A percentile compares a stretch with the other conserved stretches of the same genome.
These are phyloP conservation scores for Halcyon senegalensis DNA, from an alignment of 2,113 vertebrate species.

Conservation along the genomic window DNA sequence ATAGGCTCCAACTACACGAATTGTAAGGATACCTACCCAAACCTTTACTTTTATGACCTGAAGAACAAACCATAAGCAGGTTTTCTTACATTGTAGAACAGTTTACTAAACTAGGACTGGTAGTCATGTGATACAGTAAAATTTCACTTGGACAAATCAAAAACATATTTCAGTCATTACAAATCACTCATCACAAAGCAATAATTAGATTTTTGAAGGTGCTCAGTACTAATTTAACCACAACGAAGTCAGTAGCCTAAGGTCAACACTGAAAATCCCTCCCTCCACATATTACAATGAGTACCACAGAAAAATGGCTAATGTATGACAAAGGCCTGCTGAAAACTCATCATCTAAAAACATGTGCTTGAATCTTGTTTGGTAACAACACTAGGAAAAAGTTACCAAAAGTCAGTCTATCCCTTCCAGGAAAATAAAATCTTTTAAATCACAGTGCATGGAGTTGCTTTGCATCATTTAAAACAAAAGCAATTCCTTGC, in stretches of 20 bases:
- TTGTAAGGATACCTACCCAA: background rate
- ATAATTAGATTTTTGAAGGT: background rate
- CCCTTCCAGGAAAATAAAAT: background rate
- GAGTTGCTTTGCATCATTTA: background rate
- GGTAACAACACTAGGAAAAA: background rate
- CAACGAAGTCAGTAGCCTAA: background rate
- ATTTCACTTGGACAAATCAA: background rate
- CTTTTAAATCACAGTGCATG: background rate
- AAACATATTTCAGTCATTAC: background rate
- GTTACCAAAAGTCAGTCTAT: background rate
- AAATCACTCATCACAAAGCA: background rate
- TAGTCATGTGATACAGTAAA: background rate
- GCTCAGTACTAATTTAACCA: background rate
- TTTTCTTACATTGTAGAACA: background rate
- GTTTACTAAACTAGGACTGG: background rate
- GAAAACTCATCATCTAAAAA: background rate
- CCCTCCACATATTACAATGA: background rate
- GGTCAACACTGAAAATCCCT: background rate
- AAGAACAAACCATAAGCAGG: background rate
- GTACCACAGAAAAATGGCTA: background rate
- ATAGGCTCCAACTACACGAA: background rate
- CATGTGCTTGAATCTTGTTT: background rate
- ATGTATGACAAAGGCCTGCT: background rate
- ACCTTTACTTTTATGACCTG: background rate
- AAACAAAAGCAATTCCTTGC: background rate